Conservation (phyloP, 1,140 invertebrate species). For the Drosophila malerkotliana region DNA sequence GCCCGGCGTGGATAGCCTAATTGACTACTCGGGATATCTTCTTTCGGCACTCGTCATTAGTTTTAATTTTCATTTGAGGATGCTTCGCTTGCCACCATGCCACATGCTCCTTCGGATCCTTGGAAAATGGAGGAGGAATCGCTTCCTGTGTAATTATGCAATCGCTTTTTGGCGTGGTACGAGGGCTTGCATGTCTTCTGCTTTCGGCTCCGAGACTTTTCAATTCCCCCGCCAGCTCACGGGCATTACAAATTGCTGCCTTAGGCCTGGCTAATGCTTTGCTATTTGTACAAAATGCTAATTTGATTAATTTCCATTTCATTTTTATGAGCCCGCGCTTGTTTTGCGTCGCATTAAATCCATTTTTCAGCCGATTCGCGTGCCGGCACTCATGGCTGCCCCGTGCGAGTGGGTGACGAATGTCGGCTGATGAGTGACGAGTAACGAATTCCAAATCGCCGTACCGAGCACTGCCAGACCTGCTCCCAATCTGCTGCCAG, state of each 20-base stretch:
- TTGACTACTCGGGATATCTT: constrained; percentile 26
- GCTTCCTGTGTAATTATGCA: constrained; percentile 58
- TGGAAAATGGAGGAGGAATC: constrained; percentile 4
- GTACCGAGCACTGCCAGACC: neutral
- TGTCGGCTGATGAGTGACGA: neutral
- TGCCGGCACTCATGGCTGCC: constrained; percentile 30
- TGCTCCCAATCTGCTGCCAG: constrained; percentile 42
- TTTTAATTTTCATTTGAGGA: constrained; percentile 48
- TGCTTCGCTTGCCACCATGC: neutral
- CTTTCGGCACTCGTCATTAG: constrained; percentile 26
- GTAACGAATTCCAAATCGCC: too few species aligned
- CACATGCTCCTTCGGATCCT: neutral
- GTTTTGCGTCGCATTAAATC: constrained; percentile 43
- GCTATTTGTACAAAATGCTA: constrained; percentile 79
- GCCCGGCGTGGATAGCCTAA: constrained; percentile 11
- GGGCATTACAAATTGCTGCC: constrained; percentile 71
- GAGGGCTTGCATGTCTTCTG: constrained; percentile 37
- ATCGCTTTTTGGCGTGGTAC: constrained; percentile 47
- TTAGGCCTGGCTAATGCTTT: constrained; percentile 65
- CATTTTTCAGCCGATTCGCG: constrained; percentile 70
- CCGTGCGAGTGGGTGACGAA: constrained; percentile 2
- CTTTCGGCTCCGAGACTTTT: constrained; percentile 2
- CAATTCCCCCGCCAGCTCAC: constrained; percentile 8
- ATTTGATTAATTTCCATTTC: constrained; percentile 78
- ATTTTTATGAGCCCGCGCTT: constrained; percentile 40